Conservation (phyloP, 2,113 vertebrate species). For the Solea solea region DNA sequence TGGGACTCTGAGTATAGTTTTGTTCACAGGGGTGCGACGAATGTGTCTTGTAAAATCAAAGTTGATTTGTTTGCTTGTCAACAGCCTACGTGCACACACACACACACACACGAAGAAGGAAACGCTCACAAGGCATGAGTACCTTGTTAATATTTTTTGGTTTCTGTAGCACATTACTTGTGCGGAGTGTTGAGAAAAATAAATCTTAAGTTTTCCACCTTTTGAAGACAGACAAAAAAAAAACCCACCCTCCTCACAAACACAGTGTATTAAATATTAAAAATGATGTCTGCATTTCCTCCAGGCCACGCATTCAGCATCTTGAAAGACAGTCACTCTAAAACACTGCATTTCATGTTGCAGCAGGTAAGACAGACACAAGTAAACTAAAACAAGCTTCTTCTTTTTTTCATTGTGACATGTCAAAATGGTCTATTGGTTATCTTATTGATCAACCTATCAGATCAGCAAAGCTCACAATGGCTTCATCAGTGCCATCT, state of each 20-base stretch:
- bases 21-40: conserved; percentile 56
- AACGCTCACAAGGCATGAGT: conserved; percentile 7
- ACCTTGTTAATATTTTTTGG: conserved; percentile 12
- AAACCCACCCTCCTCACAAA: not conserved
- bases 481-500: not conserved
- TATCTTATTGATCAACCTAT: not conserved
- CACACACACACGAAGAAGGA: not conserved
- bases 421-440: not conserved
- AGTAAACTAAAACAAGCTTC: not conserved
- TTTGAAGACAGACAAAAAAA: not conserved
- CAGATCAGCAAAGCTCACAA: not conserved
- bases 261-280: not conserved
- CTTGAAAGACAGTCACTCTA: not conserved
- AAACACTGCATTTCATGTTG: not conserved
- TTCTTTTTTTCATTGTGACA: not conserved
- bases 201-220: not conserved
- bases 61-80: conserved; percentile 60
- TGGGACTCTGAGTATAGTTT: conserved; percentile 43
- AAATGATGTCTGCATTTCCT: conserved; percentile 2
- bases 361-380: not conserved
- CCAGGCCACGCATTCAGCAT: not conserved
- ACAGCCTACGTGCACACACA: not conserved
- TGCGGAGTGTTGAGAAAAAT: conserved; percentile 1
- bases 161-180: conserved; percentile 2
- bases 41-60: conserved; percentile 51